Conservation (phyloP, 2,888 invertebrate genomes). For the Diarsia rubi region DNA sequence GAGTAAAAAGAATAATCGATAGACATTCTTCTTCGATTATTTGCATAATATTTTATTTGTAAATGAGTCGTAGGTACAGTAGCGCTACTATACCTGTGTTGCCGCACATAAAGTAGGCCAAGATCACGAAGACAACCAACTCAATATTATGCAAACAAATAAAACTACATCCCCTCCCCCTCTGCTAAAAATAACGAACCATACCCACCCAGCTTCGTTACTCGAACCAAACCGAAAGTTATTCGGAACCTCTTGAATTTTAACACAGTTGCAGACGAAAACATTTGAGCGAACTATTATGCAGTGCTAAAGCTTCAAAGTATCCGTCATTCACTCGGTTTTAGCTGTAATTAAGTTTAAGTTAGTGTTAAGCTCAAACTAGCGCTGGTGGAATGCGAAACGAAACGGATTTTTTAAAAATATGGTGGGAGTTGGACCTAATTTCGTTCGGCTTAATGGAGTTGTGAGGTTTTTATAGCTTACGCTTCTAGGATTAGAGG, state of each 20-base stretch:
- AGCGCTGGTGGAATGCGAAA: conserved; percentile 14
- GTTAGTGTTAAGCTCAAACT: conserved; percentile 46
- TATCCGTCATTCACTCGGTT: conserved; percentile 57
- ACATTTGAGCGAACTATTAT: conserved; percentile 61
- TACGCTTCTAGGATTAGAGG: neutral
- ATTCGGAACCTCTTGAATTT: conserved; percentile 54
- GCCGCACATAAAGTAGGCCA: too few species aligned
- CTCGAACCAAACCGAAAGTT: conserved; percentile 28
- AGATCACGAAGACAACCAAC: neutral
- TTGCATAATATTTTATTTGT: too few species aligned
- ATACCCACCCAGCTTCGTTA: conserved; percentile 17
- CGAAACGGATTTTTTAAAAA: conserved; percentile 36
- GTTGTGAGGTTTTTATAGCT: neutral
- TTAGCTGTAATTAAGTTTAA: conserved; percentile 56
- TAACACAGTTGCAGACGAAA: conserved; percentile 59
- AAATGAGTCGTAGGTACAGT: too few species aligned
- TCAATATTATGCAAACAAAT: neutral
- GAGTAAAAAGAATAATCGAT: too few species aligned
- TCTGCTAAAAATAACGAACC: neutral
- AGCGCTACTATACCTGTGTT: neutral
- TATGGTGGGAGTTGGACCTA: neutral
- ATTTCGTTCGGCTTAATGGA: neutral
- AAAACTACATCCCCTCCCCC: neutral
- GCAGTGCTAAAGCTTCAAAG: conserved; percentile 52
- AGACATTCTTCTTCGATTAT: too few species aligned